Conservation (phyloP, 2,113 vertebrate species). For the Rynchops niger region DNA sequence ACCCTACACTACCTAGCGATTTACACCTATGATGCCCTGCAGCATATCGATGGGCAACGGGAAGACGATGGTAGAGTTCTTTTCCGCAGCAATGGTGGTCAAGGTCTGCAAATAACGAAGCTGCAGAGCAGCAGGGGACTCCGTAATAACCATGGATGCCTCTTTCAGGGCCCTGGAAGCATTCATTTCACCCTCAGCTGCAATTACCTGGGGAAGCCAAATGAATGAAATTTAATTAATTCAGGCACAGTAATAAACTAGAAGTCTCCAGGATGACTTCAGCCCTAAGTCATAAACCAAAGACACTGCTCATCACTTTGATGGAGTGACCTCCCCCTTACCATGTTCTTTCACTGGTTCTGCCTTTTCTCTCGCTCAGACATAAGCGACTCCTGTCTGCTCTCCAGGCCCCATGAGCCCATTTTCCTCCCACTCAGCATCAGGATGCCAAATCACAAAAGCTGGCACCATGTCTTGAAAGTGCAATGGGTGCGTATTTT, state of each 20-base stretch:
- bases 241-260: not conserved
- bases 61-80: slow-evolving; percentile 94
- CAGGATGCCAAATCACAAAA: not conserved
- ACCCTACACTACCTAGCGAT: not conserved
- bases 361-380: not conserved
- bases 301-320: not conserved
- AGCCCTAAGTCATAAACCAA: not conserved
- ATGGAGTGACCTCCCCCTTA: not conserved
- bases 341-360: not conserved
- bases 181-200: slow-evolving; percentile 91
- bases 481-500: fast-evolving
- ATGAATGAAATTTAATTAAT: fast-evolving
- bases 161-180: slow-evolving; percentile 90
- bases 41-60: slow-evolving; percentile 89
- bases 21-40: slow-evolving; percentile 66
- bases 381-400: not conserved
- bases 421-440: fast-evolving
- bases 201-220: slow-evolving; percentile 81
- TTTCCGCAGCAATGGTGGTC: slow-evolving; percentile 89
- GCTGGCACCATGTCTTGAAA: not conserved
- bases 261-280: not conserved
- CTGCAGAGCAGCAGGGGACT: slow-evolving; percentile 90
- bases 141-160: slow-evolving; percentile 87
- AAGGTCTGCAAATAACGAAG: slow-evolving; percentile 93
- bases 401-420: fast-evolving